Conservation (phyloP, 2,888 invertebrate species). For the Drosophila cyrtoloma region DNA sequence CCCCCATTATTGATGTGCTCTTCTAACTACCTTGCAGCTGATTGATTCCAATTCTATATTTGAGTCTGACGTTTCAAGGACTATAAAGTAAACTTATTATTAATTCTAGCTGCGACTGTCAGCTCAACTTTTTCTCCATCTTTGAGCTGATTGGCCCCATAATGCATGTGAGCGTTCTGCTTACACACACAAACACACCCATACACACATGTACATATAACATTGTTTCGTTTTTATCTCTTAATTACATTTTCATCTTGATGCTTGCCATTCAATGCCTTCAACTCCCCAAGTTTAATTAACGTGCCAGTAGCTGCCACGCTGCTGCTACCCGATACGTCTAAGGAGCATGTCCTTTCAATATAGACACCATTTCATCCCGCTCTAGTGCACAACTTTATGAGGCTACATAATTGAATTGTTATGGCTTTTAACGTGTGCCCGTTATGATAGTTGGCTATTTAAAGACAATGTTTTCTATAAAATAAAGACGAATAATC, state of each 20-base stretch:
- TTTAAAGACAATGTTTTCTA: constrained; percentile 7
- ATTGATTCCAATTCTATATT: constrained; percentile 42
- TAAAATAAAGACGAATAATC: constrained; percentile 5
- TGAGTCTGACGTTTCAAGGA: neutral
- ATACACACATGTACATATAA: neutral
- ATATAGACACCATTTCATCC: constrained; percentile 17
- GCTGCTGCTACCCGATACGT: constrained; percentile 16
- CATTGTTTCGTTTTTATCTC: constrained; percentile 74
- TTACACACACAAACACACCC: constrained; percentile 7
- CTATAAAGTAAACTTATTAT: constrained; percentile 39
- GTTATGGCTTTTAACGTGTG: constrained; percentile 49
- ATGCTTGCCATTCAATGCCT: constrained; percentile 48
- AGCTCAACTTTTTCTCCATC: constrained; percentile 11
- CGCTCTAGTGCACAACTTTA: constrained; percentile 30
- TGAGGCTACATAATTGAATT: constrained; percentile 70
- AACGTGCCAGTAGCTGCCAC: constrained; percentile 56
- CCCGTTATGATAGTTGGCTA: constrained; percentile 18
- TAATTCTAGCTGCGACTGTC: constrained; percentile 37
- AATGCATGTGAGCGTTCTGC: constrained; percentile 33
- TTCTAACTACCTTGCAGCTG: constrained; percentile 16
- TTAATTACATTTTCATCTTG: constrained; percentile 75
- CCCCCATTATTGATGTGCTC: constrained; percentile 19
- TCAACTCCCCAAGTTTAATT: constrained; percentile 67
- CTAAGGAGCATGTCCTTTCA: constrained; percentile 32
- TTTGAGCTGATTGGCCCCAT: constrained; percentile 19